Evolutionary conservation across 2,888 invertebrate genomes (phyloP).

Genomic region (Zhuqinia jingwanae): DNA sequence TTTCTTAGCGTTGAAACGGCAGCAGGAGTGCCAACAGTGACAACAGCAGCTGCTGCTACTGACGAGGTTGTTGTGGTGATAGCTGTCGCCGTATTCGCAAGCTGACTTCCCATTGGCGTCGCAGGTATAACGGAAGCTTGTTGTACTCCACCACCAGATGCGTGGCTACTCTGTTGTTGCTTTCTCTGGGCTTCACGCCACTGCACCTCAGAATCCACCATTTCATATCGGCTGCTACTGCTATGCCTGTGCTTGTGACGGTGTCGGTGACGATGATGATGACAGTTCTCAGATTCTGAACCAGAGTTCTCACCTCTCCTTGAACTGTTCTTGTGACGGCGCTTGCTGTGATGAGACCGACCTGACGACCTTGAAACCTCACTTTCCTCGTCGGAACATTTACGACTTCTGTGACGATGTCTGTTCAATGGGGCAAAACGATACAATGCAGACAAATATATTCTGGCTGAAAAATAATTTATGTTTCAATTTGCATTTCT

Average conservation of each 20-base stretch:
- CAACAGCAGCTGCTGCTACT: background rate
- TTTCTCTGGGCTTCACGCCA: constrained; percentile 93
- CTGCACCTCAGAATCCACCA: constrained; percentile 93
- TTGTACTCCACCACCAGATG: constrained; percentile 84
- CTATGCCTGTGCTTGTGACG: constrained; percentile 77
- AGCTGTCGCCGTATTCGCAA: background rate
- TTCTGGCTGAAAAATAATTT: background rate
- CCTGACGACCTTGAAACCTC: constrained; percentile 93
- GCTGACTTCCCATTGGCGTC: constrained; percentile 49
- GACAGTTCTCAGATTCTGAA: constrained; percentile 86
- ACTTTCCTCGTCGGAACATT: constrained; percentile 94
- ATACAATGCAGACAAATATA: background rate
- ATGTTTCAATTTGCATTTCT: too few relatives aligned
- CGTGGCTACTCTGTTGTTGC: constrained; percentile 83
- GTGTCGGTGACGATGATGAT: constrained; percentile 80
- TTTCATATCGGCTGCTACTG: constrained; percentile 83
- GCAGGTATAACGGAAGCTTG: constrained; percentile 83
- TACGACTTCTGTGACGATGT: constrained; percentile 88
- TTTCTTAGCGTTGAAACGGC: constrained; percentile 71
- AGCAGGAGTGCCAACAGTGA: constrained; percentile 5
- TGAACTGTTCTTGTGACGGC: constrained; percentile 86
- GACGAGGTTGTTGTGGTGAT: background rate
- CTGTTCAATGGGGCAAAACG: constrained; percentile 80
- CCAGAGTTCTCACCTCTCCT: constrained; percentile 88
- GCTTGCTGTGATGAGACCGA: constrained; percentile 88